These are phyloP conservation scores for Dinomys branickii DNA, from an alignment of 2,113 vertebrate species.

Conservation along the genomic window DNA sequence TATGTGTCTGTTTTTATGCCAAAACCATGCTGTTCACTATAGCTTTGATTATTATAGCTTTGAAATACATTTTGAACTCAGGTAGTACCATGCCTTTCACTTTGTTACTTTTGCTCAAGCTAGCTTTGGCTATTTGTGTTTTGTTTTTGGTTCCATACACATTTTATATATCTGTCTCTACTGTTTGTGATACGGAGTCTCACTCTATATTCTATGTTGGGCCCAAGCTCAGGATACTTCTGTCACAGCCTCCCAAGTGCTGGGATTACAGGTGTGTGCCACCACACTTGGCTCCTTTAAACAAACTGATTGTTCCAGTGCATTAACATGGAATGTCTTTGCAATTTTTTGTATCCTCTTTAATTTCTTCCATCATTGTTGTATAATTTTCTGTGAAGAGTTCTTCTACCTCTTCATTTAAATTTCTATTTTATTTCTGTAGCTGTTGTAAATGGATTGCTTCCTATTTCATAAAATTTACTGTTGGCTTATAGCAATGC, in stretches of 20 bases:
- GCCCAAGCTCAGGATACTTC: neutral
- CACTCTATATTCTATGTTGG: neutral
- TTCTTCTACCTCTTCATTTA: neutral
- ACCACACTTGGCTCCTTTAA: neutral
- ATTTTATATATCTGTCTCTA: neutral
- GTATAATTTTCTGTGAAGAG: neutral
- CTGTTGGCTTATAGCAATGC: neutral
- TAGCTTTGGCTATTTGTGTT: neutral
- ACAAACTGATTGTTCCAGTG: neutral
- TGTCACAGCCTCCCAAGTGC: neutral
- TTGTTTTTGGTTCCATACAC: neutral
- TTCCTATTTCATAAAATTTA: neutral
- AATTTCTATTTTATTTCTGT: neutral
- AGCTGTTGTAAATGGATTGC: neutral
- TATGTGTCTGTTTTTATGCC: neutral
- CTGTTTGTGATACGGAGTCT: neutral
- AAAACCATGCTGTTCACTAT: neutral
- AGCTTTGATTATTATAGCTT: neutral
- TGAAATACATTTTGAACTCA: neutral
- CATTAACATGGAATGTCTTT: neutral
- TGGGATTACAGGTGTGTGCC: neutral
- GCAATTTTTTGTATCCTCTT: neutral
- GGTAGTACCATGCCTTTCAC: neutral
- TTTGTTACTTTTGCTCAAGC: neutral
- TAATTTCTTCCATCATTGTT: neutral